phyloP scores from a whole-genome alignment of 2,113 vertebrate genomes.

The Arvicanthis niloticus region DNA sequence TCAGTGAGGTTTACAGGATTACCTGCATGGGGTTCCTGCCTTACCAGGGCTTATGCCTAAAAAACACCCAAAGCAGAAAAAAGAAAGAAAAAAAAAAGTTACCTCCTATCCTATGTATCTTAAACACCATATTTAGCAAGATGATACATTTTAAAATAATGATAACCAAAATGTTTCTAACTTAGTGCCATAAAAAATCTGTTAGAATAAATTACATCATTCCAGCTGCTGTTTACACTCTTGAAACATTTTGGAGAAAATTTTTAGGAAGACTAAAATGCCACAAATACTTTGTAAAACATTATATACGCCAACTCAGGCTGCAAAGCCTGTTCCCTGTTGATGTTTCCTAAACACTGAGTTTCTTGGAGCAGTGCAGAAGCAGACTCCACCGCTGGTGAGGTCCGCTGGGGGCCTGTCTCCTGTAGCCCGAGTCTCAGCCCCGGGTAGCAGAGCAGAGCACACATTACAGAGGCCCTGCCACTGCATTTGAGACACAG shows the following conservation, averaged over 20 bases:
- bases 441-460: not conserved
- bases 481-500: accelerated
- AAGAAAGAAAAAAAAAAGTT: not conserved
- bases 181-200: not conserved
- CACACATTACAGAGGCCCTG: not conserved
- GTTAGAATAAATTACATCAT: not conserved
- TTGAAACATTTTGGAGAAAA: not conserved
- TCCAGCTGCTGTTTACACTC: not conserved
- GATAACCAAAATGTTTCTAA: not conserved
- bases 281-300: not conserved
- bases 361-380: not conserved
- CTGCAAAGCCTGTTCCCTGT: not conserved
- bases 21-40: no score
- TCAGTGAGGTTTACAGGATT: not conserved
- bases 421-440: not conserved
- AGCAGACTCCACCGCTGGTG: not conserved
- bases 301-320: not conserved
- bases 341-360: not conserved
- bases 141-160: not conserved
- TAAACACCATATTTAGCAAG: not conserved
- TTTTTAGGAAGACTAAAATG: not conserved
- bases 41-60: not conserved
- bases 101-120: not conserved
- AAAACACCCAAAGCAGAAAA: not conserved
- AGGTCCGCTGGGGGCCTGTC: not conserved